These are phyloP conservation scores for Rhopilema esculentum DNA, from an alignment of 30 jellyfish, hydroid and myxozoan species.

Conservation along the genomic window DNA sequence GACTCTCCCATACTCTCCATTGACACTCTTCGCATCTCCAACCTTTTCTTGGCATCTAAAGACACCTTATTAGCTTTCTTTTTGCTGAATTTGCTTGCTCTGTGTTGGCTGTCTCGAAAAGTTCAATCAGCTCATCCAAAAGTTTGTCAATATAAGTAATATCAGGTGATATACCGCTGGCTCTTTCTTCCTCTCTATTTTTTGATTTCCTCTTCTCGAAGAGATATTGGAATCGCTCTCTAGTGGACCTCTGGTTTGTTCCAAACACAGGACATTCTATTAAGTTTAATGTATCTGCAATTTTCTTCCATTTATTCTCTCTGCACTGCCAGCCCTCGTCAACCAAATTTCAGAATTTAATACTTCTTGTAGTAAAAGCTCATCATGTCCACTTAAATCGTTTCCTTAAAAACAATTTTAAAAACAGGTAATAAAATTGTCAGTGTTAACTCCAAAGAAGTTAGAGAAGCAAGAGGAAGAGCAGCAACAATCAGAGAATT, in stretches of 20 bases:
- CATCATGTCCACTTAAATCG: conserved; percentile 5
- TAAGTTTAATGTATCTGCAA: too few species aligned
- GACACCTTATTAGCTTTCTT: background rate
- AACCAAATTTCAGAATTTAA: too few species aligned
- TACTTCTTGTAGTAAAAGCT: too few species aligned
- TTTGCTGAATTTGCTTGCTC: background rate
- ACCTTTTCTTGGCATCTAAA: too few species aligned
- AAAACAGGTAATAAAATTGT: too few species aligned
- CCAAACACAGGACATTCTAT: too few species aligned
- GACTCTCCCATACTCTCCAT: conserved; percentile 17
- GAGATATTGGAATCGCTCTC: background rate
- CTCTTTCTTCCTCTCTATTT: conserved; percentile 25
- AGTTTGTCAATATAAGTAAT: background rate
- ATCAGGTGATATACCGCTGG: too few species aligned
- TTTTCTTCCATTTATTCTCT: too few species aligned
- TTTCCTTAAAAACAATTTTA: too few species aligned
- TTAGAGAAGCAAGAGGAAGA: background rate
- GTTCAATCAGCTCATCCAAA: background rate
- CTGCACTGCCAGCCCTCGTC: too few species aligned
- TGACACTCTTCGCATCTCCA: conserved; percentile 6
- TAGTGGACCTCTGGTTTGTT: background rate
- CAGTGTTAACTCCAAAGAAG: background rate
- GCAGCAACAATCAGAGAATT: conserved; percentile 5
- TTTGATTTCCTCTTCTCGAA: background rate
- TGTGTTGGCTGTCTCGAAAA: background rate